Evolutionary conservation across 2,888 invertebrate species (phyloP).

Genomic region (Macrosiphum euphorbiae): DNA sequence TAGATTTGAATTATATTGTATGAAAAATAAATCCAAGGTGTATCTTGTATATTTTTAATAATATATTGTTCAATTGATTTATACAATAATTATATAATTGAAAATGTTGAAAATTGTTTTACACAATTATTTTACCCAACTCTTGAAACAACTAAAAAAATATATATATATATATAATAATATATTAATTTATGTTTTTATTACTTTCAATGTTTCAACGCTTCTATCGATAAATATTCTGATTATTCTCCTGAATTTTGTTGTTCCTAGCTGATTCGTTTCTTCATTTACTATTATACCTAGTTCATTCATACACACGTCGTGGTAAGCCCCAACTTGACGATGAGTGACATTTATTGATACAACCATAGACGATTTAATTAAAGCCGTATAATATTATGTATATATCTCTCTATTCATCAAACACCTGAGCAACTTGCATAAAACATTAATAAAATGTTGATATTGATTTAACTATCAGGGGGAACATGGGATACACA

Average conservation of each 20-base stretch:
- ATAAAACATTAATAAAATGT: neutral
- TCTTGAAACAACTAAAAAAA: neutral
- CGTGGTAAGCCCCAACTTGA: neutral
- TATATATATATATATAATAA: neutral
- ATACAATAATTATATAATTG: neutral
- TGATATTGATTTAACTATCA: slow-evolving; percentile 31
- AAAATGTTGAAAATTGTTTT: neutral
- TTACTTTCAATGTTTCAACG: neutral
- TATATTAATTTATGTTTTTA: neutral
- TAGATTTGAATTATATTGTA: neutral
- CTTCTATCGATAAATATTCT: neutral
- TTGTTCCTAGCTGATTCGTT: neutral
- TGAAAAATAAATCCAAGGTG: neutral
- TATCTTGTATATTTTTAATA: neutral
- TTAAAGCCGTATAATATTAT: slow-evolving; percentile 24
- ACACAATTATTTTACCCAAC: neutral
- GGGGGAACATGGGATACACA: neutral
- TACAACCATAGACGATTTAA: slow-evolving; percentile 28
- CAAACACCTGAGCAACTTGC: neutral
- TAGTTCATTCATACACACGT: neutral
- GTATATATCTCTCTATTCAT: neutral
- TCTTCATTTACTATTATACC: neutral
- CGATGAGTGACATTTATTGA: slow-evolving; percentile 29
- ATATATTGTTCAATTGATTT: neutral
- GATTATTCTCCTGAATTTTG: neutral